A percentile compares a stretch with the other conserved stretches of the same genome.
Evolutionary conservation across 1,140 invertebrate species (phyloP).

Genomic region (Diorhabda sublineata): DNA sequence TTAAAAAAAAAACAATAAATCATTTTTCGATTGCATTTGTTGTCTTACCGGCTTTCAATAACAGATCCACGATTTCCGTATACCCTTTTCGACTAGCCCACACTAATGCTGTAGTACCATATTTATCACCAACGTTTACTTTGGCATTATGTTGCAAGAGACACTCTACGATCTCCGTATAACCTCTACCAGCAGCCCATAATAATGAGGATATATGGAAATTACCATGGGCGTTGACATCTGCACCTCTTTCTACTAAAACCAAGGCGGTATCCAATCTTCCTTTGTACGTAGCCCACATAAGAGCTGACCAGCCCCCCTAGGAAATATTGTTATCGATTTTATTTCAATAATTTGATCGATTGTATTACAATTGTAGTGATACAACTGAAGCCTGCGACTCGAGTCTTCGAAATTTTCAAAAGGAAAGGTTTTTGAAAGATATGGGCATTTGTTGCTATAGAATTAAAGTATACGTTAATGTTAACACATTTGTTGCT

Average conservation of each 20-base stretch:
- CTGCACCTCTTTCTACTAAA: slow-evolving; percentile 83
- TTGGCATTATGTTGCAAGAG: slow-evolving; percentile 83
- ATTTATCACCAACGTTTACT: slow-evolving; percentile 91
- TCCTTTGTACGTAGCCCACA: slow-evolving; percentile 97
- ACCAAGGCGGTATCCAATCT: slow-evolving; percentile 72
- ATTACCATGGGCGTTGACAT: slow-evolving; percentile 93
- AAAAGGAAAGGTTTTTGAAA: too few species aligned
- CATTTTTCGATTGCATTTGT: neutral
- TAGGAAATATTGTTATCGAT: slow-evolving; percentile 44
- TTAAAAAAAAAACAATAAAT: neutral
- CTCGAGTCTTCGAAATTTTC: too few species aligned
- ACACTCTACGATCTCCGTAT: slow-evolving; percentile 77
- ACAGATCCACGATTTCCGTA: slow-evolving; percentile 75
- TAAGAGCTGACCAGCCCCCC: slow-evolving; percentile 94
- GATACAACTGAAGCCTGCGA: too few species aligned
- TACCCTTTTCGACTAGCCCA: slow-evolving; percentile 94
- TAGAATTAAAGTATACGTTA: too few species aligned
- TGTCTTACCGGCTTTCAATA: slow-evolving; percentile 69
- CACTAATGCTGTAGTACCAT: slow-evolving; percentile 92
- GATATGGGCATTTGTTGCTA: too few species aligned
- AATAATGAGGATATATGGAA: slow-evolving; percentile 91
- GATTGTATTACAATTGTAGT: too few species aligned
- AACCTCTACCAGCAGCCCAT: slow-evolving; percentile 90
- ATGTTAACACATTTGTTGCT: too few species aligned
- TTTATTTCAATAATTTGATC: too few species aligned